Base-by-base conservation (phyloP, 2,888 invertebrate genomes). In the Diploptera punctata region DNA sequence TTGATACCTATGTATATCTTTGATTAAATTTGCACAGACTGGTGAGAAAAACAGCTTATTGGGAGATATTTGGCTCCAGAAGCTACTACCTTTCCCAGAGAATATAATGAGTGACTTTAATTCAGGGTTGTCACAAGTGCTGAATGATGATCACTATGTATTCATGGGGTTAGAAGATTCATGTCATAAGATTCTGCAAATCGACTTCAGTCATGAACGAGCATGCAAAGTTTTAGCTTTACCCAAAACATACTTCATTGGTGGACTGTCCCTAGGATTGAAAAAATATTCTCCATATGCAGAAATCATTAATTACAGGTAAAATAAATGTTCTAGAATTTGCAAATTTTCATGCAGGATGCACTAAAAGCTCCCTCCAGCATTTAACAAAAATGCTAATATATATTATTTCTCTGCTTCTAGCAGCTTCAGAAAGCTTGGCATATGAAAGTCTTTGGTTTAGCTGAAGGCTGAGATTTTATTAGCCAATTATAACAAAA, bases 121-220 rank as follows among this genome's bases (percentile, higher is more conserved):
- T 9, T 47, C 61, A 49, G 57, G 71, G 38, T 21, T 71, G 18
- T 16, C 16, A 4, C 29, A 31, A 26, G 38, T 26, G 16, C 57
- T 71, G 21, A 26, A 21, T 52, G 38, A 43, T 18, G 21, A 24
- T 26, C 31, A 71, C 24, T 65, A 38, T 26, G 71, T 65, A 33
- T 71, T 71, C 62, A 26, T 71, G 67, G 65, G 67, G 5, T 31
- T 26, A 18, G 71, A 71, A 43, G 65, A 67, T 43, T 31, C 71
- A 7, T 71, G 71, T 19, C 38, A 26, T 9, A 18, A 65, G 4
- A 19, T 24, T 26, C 24, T 71, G 18, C 38, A 31, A 2, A 21
- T 54, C 10, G 38, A 38, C 16, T 71, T 71, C 21, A 52, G 54
- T 10, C 18, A 54, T 26, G 24, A 31, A 16, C 52, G 67, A 38